Evolutionary conservation across 2,888 invertebrate genomes (phyloP).

Genomic region (Ptilodon capucinus): DNA sequence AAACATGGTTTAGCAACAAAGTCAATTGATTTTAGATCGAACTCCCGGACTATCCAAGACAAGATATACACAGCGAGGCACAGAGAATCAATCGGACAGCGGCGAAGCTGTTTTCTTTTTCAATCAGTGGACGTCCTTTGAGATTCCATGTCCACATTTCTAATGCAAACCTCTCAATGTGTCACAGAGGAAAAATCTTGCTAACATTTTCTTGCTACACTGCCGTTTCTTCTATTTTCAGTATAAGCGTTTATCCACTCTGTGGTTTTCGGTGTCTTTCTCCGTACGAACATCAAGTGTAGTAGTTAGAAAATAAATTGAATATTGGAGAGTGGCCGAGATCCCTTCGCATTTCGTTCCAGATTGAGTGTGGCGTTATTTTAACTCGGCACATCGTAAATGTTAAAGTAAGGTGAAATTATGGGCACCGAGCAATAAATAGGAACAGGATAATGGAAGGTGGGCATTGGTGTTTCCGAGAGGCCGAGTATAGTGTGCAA

Average conservation of each 20-base stretch:
- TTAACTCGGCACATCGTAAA: constrained; percentile 58
- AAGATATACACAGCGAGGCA: constrained; percentile 60
- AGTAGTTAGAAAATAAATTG: constrained; percentile 75
- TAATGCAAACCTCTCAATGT: constrained; percentile 37
- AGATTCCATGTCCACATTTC: constrained; percentile 51
- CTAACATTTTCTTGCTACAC: constrained; percentile 7
- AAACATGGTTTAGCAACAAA: constrained; percentile 4
- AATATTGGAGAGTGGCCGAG: constrained; percentile 60
- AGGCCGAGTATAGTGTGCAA: constrained; percentile 19
- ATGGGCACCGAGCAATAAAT: constrained; percentile 41
- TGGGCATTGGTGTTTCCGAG: constrained; percentile 32
- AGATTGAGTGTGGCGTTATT: constrained; percentile 66
- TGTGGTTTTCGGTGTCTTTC: constrained; percentile 33
- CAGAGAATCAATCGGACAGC: constrained; percentile 75
- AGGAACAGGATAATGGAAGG: constrained; percentile 34
- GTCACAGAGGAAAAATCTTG: constrained; percentile 42
- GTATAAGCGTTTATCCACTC: constrained; percentile 16
- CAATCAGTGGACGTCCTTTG: constrained; percentile 72
- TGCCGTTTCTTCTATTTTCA: constrained; percentile 2
- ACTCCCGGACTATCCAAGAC: constrained; percentile 46
- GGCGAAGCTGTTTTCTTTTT: constrained; percentile 77
- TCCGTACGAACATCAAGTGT: constrained; percentile 40
- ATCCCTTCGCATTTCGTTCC: constrained; percentile 53
- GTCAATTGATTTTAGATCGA: constrained; percentile 4
- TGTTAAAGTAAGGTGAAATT: constrained; percentile 47